Conservation (phyloP, 2,113 vertebrate species). For the Leptobrachium leishanense region DNA sequence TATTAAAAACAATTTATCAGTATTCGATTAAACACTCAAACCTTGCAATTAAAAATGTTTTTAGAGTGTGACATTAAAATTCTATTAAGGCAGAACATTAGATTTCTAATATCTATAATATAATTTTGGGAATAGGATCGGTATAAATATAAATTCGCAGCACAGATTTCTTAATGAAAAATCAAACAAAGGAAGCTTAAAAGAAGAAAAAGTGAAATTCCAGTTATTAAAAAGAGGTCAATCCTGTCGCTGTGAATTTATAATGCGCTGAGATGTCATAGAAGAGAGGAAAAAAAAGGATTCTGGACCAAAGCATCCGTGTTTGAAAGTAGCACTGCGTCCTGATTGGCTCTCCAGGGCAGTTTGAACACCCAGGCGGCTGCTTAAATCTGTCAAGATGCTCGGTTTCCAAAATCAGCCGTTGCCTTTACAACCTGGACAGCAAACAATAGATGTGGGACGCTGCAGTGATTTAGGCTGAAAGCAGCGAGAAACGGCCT, state of each 20-base stretch:
- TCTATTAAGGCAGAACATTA: no score
- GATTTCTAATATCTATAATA: no score
- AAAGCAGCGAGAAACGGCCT: no score
- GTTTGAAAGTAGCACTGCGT: not conserved
- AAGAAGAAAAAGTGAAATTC: not conserved
- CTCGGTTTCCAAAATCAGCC: not conserved
- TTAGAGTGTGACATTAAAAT: no score
- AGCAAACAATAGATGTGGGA: not conserved
- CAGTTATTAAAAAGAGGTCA: not conserved
- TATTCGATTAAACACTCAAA: no score
- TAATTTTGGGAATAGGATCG: no score
- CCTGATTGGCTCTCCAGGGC: constrained; percentile 3
- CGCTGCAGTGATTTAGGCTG: no score
- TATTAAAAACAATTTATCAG: no score
- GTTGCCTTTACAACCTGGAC: not conserved
- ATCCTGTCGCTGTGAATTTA: not conserved
- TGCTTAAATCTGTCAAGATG: not conserved
- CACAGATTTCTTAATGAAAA: no score
- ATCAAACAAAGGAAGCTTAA: no score
- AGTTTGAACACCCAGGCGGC: not conserved
- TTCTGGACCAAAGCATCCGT: not conserved
- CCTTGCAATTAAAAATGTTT: no score
- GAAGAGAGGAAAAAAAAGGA: not conserved
- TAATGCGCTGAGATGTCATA: not conserved
- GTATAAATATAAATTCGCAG: no score